phyloP scores from a whole-genome alignment of 2,888 invertebrate genomes.

The Sisyra nigra region DNA sequence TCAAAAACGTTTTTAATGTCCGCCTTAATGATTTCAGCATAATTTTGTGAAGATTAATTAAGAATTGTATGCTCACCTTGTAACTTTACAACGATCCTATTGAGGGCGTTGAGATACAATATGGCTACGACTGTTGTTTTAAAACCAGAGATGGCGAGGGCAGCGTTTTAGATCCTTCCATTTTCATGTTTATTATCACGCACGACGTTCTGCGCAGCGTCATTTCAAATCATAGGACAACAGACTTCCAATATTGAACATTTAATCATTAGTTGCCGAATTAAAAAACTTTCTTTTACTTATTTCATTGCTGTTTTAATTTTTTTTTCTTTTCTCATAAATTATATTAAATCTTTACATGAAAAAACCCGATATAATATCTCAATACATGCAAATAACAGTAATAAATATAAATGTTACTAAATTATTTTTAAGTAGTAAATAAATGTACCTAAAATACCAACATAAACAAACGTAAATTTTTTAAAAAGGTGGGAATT shows the following conservation, averaged over 20 bases:
- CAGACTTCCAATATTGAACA: neutral
- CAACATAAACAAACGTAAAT: no score
- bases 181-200: neutral
- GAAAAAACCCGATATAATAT: no score
- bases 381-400: no score
- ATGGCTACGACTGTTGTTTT: constrained; percentile 23
- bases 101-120: constrained; percentile 37
- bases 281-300: no score
- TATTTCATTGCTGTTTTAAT: no score
- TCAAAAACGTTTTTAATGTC: neutral
- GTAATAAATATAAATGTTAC: no score
- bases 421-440: no score
- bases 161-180: constrained; percentile 22
- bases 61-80: constrained; percentile 17
- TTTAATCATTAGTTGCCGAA: no score
- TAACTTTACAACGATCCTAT: constrained; percentile 34
- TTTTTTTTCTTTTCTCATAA: no score
- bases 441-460: no score
- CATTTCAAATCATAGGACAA: constrained; percentile 1
- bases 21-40: neutral
- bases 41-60: constrained; percentile 1
- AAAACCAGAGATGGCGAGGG: constrained; percentile 31
- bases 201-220: constrained; percentile 1
- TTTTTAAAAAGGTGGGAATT: no score
- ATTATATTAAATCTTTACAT: no score